Base-by-base conservation (phyloP, 2,888 invertebrate genomes). In the Dermolepida albohirtum region DNA sequence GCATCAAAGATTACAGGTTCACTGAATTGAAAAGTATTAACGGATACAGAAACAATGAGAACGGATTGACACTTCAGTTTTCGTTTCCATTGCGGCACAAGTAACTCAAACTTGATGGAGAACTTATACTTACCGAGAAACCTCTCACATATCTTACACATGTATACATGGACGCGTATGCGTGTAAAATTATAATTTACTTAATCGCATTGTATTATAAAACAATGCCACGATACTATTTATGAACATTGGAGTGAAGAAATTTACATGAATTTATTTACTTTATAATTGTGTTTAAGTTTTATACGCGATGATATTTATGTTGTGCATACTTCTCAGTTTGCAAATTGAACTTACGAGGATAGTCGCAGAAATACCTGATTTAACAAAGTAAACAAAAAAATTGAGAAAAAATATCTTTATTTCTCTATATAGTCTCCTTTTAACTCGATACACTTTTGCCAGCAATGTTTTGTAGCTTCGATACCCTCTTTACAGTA, bases 191-290 rank as follows among this genome's bases (percentile, higher is more conserved):
- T 57, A 57, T 43, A 43, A 57, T 57, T 57, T 43, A 14, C 43
- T 43, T 57, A 57, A 57, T 57, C 57, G 57, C 43, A 43, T 57
- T 57, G 57, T 43, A 39, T 57, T 57, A 57, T 57, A 57, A 57
- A 43, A 57, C 57, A 57, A 57, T 57, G 22, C 22, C 27, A 27
- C 27, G 22, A 57, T 27, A 22, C 49, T 22, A 49, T 16, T 22
- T 49, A 44, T 44, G 44, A 4, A 44, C 44, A 14, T 44, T 14
- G 6, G n/a, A 44, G 12, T 44, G 14, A 44, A 44, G 12, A 44
- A n/a, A 44, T 44, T 44, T 49, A 49, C 16, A 47, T 14, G 17
- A 12, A 4, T 17, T 14, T 16, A 34, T 34, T 34, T 34, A 34
- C 10, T 34, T 34, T 10, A 34, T 34, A 34, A 34, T 34, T 6